A percentile compares a stretch with the other conserved stretches of the same genome.
Evolutionary conservation across 2,113 vertebrate genomes (phyloP).

Genomic region (Irena cyanogastra): DNA sequence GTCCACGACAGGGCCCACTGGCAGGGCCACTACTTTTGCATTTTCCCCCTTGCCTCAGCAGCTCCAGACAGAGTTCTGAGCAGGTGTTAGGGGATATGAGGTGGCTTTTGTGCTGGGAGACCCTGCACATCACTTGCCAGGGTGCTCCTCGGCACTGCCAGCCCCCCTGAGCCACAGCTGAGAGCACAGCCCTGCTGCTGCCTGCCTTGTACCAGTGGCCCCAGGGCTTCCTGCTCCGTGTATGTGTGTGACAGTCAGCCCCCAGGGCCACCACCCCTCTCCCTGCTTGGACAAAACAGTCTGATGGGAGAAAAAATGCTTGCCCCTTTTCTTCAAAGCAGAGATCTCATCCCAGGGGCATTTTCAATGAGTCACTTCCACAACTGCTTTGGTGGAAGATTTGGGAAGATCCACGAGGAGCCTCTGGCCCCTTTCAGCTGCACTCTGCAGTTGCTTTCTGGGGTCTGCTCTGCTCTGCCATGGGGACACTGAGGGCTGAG

Average conservation of each 20-base stretch:
- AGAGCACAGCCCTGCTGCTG: background rate
- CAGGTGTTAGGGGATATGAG: rapidly evolving
- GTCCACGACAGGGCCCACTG: background rate
- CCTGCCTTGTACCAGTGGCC: background rate
- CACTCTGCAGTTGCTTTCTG: background rate
- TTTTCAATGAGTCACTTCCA: background rate
- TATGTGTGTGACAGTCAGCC: background rate
- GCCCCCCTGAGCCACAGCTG: background rate
- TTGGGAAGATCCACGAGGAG: background rate
- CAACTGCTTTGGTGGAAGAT: background rate
- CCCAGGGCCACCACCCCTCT: background rate
- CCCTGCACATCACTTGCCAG: background rate
- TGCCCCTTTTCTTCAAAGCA: background rate
- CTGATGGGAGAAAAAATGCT: background rate
- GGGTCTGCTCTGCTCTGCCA: background rate
- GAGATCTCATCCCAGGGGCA: background rate
- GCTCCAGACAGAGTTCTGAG: background rate
- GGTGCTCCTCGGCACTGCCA: background rate
- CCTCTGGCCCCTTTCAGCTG: background rate
- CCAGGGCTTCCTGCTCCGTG: background rate
- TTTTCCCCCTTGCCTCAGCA: background rate
- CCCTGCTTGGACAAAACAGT: background rate
- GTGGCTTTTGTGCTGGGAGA: background rate
- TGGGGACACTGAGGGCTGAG: background rate
- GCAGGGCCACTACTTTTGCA: background rate